phyloP scores from a whole-genome alignment of 2,888 invertebrate genomes.

The Euproctis similis region DNA sequence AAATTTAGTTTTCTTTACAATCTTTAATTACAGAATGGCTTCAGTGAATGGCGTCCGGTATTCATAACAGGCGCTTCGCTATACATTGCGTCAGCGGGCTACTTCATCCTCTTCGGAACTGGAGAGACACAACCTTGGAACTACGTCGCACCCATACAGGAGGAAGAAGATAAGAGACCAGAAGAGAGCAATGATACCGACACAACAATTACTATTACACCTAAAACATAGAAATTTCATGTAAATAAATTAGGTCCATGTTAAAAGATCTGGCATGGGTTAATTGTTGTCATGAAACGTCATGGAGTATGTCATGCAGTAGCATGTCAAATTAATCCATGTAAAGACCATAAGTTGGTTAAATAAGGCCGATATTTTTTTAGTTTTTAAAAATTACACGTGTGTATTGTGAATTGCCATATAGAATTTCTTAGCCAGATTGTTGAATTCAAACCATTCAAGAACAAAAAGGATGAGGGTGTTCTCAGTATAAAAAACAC shows the following conservation, averaged over 20 bases:
- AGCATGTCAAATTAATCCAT: no score
- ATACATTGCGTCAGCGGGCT: constrained; percentile 80
- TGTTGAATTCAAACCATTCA: no score
- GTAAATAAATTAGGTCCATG: constrained; percentile 3
- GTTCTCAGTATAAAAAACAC: no score
- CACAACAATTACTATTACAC: constrained; percentile 49
- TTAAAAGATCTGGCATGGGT: constrained; percentile 4
- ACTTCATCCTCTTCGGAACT: constrained; percentile 83
- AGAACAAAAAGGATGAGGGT: no score
- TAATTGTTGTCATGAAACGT: no score
- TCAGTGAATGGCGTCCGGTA: constrained; percentile 83
- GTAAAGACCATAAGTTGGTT: no score
- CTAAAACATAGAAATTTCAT: constrained; percentile 39
- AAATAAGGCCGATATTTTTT: no score
- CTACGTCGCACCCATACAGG: constrained; percentile 46
- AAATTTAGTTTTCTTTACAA: no score
- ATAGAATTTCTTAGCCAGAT: no score
- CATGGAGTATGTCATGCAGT: no score
- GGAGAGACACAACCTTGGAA: constrained; percentile 85
- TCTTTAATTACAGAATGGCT: constrained; percentile 78
- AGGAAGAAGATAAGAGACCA: constrained; percentile 47
- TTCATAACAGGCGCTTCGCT: constrained; percentile 83
- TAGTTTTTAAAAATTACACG: no score
- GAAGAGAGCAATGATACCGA: constrained; percentile 35
- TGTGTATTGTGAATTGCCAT: no score